phyloP scores from a whole-genome alignment of 2,888 invertebrate species.

The Charanyca ferruginea region DNA sequence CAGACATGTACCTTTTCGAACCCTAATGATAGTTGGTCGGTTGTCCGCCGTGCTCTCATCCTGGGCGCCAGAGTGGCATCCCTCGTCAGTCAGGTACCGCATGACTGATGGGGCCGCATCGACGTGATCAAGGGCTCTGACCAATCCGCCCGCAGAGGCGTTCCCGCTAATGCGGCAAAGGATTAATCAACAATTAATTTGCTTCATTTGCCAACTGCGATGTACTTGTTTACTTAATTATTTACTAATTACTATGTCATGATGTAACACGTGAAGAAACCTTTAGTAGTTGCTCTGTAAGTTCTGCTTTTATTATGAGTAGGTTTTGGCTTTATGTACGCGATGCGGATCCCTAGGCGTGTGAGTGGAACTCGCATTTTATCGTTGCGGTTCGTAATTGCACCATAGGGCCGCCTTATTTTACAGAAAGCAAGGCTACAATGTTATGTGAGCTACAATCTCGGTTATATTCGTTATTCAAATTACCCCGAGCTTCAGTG shows the following conservation, averaged over 20 bases:
- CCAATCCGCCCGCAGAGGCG: constrained; percentile 60
- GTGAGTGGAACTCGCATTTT: constrained; percentile 41
- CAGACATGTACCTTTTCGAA: constrained; percentile 12
- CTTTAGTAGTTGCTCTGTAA: not conserved
- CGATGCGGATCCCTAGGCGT: constrained; percentile 11
- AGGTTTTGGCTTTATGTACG: constrained; percentile 12
- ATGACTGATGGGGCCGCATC: constrained; percentile 72
- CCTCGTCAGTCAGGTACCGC: constrained; percentile 65
- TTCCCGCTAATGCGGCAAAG: constrained; percentile 63
- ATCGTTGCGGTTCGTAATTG: constrained; percentile 52
- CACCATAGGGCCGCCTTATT: constrained; percentile 32
- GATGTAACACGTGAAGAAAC: constrained; percentile 3
- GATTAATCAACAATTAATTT: constrained; percentile 75
- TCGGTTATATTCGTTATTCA: constrained; percentile 29
- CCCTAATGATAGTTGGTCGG: constrained; percentile 17
- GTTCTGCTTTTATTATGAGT: constrained; percentile 14
- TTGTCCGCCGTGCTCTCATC: constrained; percentile 46
- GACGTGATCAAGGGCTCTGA: constrained; percentile 72
- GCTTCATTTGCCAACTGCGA: constrained; percentile 61
- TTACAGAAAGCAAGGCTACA: constrained; percentile 30
- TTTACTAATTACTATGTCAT: constrained; percentile 52
- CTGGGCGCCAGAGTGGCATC: constrained; percentile 17
- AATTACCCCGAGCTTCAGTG: constrained; percentile 28
- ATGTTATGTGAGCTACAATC: constrained; percentile 30
- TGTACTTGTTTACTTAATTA: constrained; percentile 45